Percentiles rank a stretch among this genome's conserved stretches.
phyloP scores from a whole-genome alignment of 1,140 invertebrate species.

The Cherax destructor region DNA sequence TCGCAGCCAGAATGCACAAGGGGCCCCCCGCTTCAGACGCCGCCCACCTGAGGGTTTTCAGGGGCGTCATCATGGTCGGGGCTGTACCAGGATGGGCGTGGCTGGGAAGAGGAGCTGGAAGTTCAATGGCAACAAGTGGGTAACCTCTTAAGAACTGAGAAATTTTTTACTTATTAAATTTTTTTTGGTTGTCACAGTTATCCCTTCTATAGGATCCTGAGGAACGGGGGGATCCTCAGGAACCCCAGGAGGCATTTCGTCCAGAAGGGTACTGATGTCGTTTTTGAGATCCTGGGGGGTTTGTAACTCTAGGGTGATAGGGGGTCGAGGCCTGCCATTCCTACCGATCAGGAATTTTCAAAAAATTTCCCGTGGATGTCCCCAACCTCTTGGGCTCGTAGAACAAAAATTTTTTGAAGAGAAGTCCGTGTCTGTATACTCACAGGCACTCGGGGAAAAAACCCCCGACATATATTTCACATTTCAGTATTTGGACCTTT shows the following conservation, averaged over 20 bases:
- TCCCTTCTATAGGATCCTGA: no score
- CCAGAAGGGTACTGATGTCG: slow-evolving; percentile 73
- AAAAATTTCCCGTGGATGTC: slow-evolving; percentile 82
- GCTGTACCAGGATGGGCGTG: slow-evolving; percentile 6
- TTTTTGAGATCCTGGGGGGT: slow-evolving; percentile 72
- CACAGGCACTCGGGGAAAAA: slow-evolving; percentile 45
- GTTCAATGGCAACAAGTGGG: background rate
- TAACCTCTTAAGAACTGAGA: background rate
- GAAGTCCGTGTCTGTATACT: slow-evolving; percentile 56
- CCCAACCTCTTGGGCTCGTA: slow-evolving; percentile 76
- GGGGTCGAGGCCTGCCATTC: slow-evolving; percentile 74
- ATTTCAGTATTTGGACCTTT: no score
- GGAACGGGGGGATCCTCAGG: background rate
- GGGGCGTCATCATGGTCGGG: slow-evolving; percentile 50
- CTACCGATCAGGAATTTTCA: slow-evolving; percentile 80
- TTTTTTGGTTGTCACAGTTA: background rate
- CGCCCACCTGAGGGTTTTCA: slow-evolving; percentile 56
- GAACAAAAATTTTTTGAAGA: slow-evolving; percentile 74
- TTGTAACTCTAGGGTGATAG: slow-evolving; percentile 73
- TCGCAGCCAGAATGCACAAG: slow-evolving; percentile 47
- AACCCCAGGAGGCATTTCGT: background rate
- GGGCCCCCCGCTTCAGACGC: slow-evolving; percentile 8
- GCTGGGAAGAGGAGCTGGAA: background rate
- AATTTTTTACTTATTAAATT: background rate
- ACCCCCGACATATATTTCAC: background rate